Conservation (phyloP, 2,113 vertebrate genomes). For the Pavo muticus region DNA sequence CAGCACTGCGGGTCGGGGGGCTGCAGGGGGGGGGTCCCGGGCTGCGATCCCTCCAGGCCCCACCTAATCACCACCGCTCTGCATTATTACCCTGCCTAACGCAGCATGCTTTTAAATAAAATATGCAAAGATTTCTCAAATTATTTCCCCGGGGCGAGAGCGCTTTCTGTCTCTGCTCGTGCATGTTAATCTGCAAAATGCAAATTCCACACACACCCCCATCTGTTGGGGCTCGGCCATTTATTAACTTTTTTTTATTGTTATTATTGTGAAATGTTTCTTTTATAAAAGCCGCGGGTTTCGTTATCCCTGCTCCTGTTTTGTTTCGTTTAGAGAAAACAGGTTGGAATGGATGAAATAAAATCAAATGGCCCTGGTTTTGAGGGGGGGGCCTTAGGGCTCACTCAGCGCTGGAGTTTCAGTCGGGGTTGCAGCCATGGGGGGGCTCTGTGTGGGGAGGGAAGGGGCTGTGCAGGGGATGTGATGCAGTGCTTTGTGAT, state of each 20-base stretch:
- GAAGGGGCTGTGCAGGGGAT: not conserved
- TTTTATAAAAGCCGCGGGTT: conserved; percentile 47
- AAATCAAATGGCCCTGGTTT: not conserved
- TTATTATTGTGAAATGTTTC: conserved; percentile 21
- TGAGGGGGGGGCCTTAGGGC: conserved; percentile 28
- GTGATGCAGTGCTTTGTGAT: not conserved
- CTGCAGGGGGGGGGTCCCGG: not conserved
- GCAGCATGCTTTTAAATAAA: conserved; percentile 85
- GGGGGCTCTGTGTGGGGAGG: conserved; percentile 9
- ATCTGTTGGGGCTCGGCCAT: conserved; percentile 77
- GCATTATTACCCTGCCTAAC: conserved; percentile 84
- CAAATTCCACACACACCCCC: conserved; percentile 75
- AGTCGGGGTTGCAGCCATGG: not conserved
- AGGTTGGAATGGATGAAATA: conserved; percentile 15
- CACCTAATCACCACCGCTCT: conserved; percentile 79
- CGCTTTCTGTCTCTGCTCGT: conserved; percentile 75
- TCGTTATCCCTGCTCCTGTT: conserved; percentile 33
- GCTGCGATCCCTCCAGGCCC: conserved; percentile 72
- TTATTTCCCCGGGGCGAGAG: conserved; percentile 79
- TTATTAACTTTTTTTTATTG: conserved; percentile 68
- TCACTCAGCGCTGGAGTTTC: conserved; percentile 26
- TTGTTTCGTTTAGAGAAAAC: conserved; percentile 51
- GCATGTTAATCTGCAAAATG: conserved; percentile 86
- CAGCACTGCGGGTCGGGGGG: not conserved
- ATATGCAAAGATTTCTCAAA: conserved; percentile 87